These are phyloP conservation scores for Rhodophaea formosa DNA, from an alignment of 2,888 invertebrate genomes.

Conservation along the genomic window DNA sequence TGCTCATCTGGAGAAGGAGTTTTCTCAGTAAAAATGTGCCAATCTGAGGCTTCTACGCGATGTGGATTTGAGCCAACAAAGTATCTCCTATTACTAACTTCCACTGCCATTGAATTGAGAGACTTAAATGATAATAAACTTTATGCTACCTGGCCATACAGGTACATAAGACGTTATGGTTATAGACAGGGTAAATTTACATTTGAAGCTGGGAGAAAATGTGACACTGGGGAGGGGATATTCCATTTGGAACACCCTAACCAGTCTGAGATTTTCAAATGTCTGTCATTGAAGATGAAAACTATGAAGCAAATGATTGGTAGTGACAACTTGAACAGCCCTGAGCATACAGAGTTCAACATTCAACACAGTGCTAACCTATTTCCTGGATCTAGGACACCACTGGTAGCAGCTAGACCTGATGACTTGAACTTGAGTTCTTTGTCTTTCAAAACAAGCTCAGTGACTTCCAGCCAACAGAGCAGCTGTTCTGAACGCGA, in stretches of 20 bases:
- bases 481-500: conserved; percentile 64
- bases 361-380: conserved; percentile 88
- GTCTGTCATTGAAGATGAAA: conserved; percentile 91
- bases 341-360: conserved; percentile 86
- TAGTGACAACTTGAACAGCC: conserved; percentile 83
- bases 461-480: conserved; percentile 63
- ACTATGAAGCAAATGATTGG: conserved; percentile 91
- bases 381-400: conserved; percentile 91
- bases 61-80: conserved; percentile 87
- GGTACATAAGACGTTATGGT: conserved; percentile 91
- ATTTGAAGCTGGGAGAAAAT: conserved; percentile 93
- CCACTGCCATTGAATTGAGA: conserved; percentile 87
- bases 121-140: conserved; percentile 83
- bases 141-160: conserved; percentile 91
- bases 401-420: conserved; percentile 84
- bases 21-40: conserved; percentile 88
- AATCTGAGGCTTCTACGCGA: conserved; percentile 89
- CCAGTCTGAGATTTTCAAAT: conserved; percentile 91
- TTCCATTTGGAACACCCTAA: conserved; percentile 91
- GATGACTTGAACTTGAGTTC: conserved; percentile 74
- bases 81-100: conserved; percentile 87
- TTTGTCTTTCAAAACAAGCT: conserved; percentile 69
- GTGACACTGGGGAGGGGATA: conserved; percentile 91
- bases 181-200: conserved; percentile 92
- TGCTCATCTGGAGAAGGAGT: conserved; percentile 92